A percentile compares a stretch with the other conserved stretches of the same genome.
phyloP scores from a whole-genome alignment of 2,797 vertebrate genomes.

The Peromyscus eremicus region DNA sequence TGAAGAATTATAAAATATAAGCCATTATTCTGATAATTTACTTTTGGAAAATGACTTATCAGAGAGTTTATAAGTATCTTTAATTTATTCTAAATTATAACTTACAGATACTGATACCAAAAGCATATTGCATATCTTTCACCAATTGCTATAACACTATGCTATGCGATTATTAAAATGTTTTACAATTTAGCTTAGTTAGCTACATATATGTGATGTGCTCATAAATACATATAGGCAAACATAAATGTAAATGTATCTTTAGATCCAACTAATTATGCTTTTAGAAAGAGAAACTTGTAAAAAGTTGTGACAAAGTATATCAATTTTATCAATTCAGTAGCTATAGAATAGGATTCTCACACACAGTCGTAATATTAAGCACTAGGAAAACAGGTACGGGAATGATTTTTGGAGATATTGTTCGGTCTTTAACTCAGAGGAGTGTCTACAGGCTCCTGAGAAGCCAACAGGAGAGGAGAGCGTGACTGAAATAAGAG shows the following conservation, averaged over 20 bases:
- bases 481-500: neutral
- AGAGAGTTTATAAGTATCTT: conserved; percentile 1
- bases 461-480: neutral
- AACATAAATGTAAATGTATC: neutral
- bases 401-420: neutral
- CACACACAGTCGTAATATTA: neutral
- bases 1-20: neutral
- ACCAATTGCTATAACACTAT: neutral
- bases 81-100: neutral
- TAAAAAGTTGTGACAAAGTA: neutral
- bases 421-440: neutral
- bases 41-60: neutral
- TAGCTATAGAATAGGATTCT: neutral
- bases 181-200: neutral
- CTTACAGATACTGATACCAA: neutral
- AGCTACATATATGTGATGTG: neutral
- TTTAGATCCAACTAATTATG: neutral
- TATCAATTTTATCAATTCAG: neutral
- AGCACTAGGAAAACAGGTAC: neutral
- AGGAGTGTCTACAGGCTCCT: neutral
- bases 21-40: neutral
- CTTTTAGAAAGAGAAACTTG: neutral
- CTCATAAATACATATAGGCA: neutral
- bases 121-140: neutral
- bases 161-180: neutral